phyloP scores from a whole-genome alignment of 2,797 vertebrate genomes.

The Rousettus madagascariensis region DNA sequence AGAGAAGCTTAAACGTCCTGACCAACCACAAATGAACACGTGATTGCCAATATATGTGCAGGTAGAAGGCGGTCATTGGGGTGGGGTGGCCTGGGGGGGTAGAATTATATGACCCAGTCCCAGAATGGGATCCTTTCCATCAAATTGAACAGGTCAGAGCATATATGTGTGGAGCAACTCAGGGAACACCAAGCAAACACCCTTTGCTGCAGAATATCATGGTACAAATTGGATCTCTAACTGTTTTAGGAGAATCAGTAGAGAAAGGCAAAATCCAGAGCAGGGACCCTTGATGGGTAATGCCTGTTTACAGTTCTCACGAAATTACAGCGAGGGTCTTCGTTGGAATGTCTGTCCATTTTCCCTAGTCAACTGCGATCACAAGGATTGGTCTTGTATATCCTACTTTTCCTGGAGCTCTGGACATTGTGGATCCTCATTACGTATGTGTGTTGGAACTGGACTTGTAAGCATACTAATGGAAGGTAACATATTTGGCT shows the following conservation, averaged over 20 bases:
- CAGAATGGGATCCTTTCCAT: background rate
- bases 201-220: background rate
- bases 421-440: background rate
- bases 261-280: background rate
- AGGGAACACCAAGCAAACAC: background rate
- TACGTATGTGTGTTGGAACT: background rate
- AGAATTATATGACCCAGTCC: background rate
- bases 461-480: background rate
- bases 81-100: background rate
- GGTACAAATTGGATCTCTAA: background rate
- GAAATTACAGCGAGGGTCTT: background rate
- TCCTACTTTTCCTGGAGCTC: background rate
- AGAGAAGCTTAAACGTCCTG: background rate
- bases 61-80: background rate
- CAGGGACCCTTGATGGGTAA: background rate
- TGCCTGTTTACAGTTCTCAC: background rate
- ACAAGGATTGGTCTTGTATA: background rate
- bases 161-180: background rate
- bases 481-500: background rate
- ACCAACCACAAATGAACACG: background rate
- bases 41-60: background rate
- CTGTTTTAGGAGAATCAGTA: background rate
- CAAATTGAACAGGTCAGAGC: background rate
- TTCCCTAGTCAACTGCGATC: background rate
- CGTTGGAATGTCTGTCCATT: background rate